phyloP scores from a whole-genome alignment of 2,797 vertebrate species.

The Nannoperca australis region DNA sequence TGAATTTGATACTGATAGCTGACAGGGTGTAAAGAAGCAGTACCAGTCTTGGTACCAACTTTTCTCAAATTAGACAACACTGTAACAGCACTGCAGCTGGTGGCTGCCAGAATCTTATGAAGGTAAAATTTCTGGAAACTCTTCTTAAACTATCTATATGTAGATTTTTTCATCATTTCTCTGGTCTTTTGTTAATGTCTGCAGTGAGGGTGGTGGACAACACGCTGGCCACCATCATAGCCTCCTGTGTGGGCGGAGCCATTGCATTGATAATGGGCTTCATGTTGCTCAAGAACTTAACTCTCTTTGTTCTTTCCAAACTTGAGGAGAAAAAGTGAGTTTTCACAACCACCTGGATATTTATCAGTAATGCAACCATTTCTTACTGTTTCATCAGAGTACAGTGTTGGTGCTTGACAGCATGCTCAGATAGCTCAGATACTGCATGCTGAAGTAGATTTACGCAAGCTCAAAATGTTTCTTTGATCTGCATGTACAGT shows the following conservation, averaged over 20 bases:
- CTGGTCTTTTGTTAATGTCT: slow-evolving; percentile 27
- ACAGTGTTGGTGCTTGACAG: slow-evolving; percentile 5
- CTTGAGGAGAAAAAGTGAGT: slow-evolving; percentile 95
- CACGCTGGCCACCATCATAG: slow-evolving; percentile 91
- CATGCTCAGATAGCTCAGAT: slow-evolving; percentile 2
- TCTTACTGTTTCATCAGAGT: slow-evolving; percentile 39
- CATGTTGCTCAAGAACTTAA: slow-evolving; percentile 93
- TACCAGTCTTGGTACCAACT: neutral
- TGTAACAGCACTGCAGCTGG: neutral
- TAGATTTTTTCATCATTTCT: neutral
- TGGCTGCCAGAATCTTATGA: neutral
- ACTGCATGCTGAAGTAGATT: slow-evolving; percentile 17
- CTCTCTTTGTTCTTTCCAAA: slow-evolving; percentile 92
- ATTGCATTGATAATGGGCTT: slow-evolving; percentile 91
- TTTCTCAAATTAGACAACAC: too few species aligned
- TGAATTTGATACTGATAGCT: neutral
- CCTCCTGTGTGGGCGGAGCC: slow-evolving; percentile 89
- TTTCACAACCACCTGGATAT: neutral
- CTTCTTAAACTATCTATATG: neutral
- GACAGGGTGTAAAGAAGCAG: neutral
- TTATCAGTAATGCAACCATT: slow-evolving; percentile 13
- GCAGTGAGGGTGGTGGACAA: slow-evolving; percentile 94
- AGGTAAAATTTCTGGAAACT: neutral
- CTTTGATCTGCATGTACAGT: slow-evolving; percentile 1
- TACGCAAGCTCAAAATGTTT: neutral